Evolutionary conservation across 2,113 vertebrate genomes (phyloP).

Genomic region (Thryonomys swinderianus): DNA sequence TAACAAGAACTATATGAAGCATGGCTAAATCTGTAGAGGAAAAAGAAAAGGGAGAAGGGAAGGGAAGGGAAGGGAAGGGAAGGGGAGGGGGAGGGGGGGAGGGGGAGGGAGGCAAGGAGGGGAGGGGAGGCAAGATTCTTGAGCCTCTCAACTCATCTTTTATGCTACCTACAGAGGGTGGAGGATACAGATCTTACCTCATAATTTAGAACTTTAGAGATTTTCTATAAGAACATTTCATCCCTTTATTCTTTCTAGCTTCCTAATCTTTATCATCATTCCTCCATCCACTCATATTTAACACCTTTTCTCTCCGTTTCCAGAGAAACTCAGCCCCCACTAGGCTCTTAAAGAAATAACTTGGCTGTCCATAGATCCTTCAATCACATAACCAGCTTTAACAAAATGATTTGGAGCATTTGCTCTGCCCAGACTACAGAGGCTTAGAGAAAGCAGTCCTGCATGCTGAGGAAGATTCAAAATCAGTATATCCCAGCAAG

Average conservation of each 20-base stretch:
- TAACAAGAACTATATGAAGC: not conserved
- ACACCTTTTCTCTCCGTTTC: not conserved
- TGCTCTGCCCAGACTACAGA: not conserved
- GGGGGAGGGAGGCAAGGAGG: accelerated
- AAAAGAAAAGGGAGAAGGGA: too few species aligned
- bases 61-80: accelerated
- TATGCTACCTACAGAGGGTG: not conserved
- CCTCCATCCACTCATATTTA: not conserved
- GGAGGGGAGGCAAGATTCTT: not conserved
- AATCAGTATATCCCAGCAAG: not conserved
- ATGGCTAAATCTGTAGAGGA: not conserved
- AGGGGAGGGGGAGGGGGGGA: too few species aligned
- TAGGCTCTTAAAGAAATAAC: not conserved
- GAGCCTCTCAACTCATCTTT: not conserved
- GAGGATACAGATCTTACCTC: accelerated
- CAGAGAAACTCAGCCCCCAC: not conserved
- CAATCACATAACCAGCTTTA: not conserved
- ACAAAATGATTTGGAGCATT: not conserved
- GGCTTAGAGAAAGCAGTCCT: not conserved
- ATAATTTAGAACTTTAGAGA: not conserved
- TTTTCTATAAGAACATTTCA: not conserved
- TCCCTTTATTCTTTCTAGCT: not conserved
- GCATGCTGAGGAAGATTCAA: not conserved
- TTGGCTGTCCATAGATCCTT: not conserved
- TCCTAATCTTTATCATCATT: not conserved